Conservation (phyloP, 2,797 vertebrate species). For the Remorina albescens region DNA sequence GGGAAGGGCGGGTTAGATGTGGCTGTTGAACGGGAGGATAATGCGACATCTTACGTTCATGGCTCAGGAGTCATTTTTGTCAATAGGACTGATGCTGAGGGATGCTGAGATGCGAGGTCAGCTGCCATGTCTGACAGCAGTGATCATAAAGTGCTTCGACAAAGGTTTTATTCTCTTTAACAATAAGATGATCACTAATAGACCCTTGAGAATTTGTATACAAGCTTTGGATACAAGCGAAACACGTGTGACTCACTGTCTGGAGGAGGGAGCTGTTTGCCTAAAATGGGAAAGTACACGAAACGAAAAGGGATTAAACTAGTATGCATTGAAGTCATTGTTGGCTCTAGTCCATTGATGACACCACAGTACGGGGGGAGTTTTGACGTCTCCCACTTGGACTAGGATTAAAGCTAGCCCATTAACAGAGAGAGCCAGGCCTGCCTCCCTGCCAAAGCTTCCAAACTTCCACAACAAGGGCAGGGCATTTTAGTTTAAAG, state of each 20-base stretch:
- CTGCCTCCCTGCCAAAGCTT: slow-evolving; percentile 43
- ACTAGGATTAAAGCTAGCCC: slow-evolving; percentile 58
- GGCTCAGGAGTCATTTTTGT: not conserved
- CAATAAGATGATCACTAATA: slow-evolving; percentile 25
- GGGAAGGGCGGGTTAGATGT: slow-evolving; percentile 21
- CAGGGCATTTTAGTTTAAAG: slow-evolving; percentile 42
- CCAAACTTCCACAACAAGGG: slow-evolving; percentile 29
- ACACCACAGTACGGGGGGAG: slow-evolving; percentile 12
- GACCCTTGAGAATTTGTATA: slow-evolving; percentile 15
- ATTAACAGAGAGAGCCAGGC: slow-evolving; percentile 25
- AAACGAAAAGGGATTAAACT: slow-evolving; percentile 48
- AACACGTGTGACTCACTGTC: slow-evolving; percentile 40
- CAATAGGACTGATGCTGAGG: not conserved
- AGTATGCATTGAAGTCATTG: slow-evolving; percentile 36
- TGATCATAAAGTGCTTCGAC: slow-evolving; percentile 5
- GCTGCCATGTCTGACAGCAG: slow-evolving; percentile 15
- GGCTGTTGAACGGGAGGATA: slow-evolving; percentile 9
- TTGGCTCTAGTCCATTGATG: slow-evolving; percentile 42
- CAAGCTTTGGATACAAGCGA: slow-evolving; percentile 32
- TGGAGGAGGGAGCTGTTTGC: slow-evolving; percentile 31
- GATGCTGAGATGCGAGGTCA: slow-evolving; percentile 13
- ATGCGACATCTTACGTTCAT: no score
- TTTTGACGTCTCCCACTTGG: slow-evolving; percentile 46
- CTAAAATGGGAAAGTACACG: slow-evolving; percentile 27
- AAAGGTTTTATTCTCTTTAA: slow-evolving; percentile 14